Base-by-base conservation (phyloP, 2,113 vertebrate genomes). In the Bubo scandiacus region DNA sequence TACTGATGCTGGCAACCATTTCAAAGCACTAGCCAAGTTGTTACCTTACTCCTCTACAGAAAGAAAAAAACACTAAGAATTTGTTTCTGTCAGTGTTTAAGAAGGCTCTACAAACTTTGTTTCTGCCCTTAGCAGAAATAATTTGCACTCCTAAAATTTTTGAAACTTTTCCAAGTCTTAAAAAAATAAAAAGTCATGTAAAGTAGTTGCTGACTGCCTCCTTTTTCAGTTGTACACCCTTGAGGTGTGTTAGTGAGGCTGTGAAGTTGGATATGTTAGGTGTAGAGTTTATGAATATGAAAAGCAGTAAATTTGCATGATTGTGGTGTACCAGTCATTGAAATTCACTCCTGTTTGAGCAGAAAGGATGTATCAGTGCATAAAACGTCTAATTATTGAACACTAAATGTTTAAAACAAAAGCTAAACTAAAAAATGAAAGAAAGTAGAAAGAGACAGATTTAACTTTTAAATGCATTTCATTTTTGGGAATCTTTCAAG, bases 251-350 rank as follows among this genome's bases (percentile, higher is more conserved):
- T 88, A 87, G 47, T 86, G 67, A 91, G 78, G 20, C 57, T 96
- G 84, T 92, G 92, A 96, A 92, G 71, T 34, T 88, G 45, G 70
- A 58, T 95, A 86, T 90, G 54, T 94, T 96, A 95, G 84, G 47
- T 96, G 62, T 86, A 94, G 70, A 17, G 42, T 97, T 96, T 97
- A 96, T 94, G 77, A 97, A 79, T 95, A 96, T 93, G 85, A 97
- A 97, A 97, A 96, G 17, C 49, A 89, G 52, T 68, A 96, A 68
- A 93, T 97, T 96, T 97, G 71, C 89, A 81, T 96, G 86, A 94
- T 83, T 97, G 51, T 94, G 65, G 40, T 85, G 11, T 71, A 96
- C 47, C 81, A 81, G 74, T 94, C 81, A 93, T 65, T 93, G 79
- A 97, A 96, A 97, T 97, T 92, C 38, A 78, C 38, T 96, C 67